phyloP scores from a whole-genome alignment of 2,888 invertebrate genomes.

The Lypha dubia region DNA sequence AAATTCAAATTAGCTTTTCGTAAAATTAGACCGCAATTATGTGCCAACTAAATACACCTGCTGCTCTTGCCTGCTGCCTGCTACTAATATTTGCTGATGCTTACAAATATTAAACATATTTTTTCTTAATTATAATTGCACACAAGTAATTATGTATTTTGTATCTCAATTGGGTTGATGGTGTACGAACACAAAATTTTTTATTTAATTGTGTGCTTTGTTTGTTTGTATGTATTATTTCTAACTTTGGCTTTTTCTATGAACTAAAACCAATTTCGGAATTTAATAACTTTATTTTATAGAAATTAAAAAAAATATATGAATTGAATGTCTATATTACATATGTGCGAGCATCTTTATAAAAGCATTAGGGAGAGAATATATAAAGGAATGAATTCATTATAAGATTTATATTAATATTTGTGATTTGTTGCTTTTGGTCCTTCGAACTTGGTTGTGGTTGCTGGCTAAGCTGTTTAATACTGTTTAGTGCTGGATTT shows the following conservation, averaged over 20 bases:
- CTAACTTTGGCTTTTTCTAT: constrained; percentile 43
- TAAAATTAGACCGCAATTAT: constrained; percentile 68
- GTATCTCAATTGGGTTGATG: constrained; percentile 2
- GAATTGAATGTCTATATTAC: constrained; percentile 1
- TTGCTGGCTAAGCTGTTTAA: no score
- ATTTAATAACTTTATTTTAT: constrained; percentile 43
- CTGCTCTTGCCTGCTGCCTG: constrained; percentile 20
- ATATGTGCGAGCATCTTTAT: neutral
- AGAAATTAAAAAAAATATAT: neutral
- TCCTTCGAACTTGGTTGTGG: no score
- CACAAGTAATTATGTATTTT: constrained; percentile 9
- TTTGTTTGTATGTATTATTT: constrained; percentile 9
- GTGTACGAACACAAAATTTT: neutral
- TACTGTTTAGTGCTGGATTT: no score
- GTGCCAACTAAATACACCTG: constrained; percentile 48
- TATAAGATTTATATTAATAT: neutral
- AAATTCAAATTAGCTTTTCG: constrained; percentile 62
- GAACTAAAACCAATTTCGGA: constrained; percentile 14
- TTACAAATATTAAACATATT: no score
- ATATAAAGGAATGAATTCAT: constrained; percentile 27
- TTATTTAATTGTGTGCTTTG: neutral
- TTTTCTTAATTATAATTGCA: constrained; percentile 32
- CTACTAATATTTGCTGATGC: constrained; percentile 22
- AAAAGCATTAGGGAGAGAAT: neutral
- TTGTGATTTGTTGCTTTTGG: neutral